A percentile compares a stretch with the other conserved stretches of the same genome.
Evolutionary conservation across 2,888 invertebrate species (phyloP).

Genomic region (Drosophila lutescens): DNA sequence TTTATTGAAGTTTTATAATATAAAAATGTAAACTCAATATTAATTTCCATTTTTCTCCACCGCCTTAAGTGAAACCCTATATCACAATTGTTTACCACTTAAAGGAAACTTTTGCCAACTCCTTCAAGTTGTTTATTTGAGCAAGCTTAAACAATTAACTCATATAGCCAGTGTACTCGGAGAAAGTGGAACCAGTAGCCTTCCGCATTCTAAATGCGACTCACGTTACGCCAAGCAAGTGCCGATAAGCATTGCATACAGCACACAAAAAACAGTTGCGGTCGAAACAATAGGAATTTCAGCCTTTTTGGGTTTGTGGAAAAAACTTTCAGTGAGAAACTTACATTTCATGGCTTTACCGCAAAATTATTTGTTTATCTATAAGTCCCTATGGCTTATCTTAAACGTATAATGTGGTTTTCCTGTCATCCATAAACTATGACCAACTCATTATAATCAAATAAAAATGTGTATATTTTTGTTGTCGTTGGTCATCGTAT

Average conservation of each 20-base stretch:
- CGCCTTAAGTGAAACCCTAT: background rate
- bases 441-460: background rate
- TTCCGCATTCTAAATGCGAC: slow-evolving; percentile 33
- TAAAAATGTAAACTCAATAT: no score
- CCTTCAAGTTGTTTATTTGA: slow-evolving; percentile 6
- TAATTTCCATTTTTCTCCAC: background rate
- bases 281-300: background rate
- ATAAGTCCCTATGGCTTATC: background rate
- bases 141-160: slow-evolving; percentile 32
- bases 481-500: background rate
- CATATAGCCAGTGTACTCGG: slow-evolving; percentile 11
- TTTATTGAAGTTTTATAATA: no score
- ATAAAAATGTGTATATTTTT: background rate
- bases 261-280: slow-evolving; percentile 6
- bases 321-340: background rate
- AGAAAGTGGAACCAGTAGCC: slow-evolving; percentile 31
- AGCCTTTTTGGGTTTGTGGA: background rate
- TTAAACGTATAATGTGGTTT: background rate
- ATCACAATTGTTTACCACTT: background rate
- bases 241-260: slow-evolving; percentile 16
- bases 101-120: background rate
- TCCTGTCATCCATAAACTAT: background rate
- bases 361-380: background rate
- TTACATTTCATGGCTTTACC: background rate
- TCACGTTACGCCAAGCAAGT: slow-evolving; percentile 27